phyloP scores from a whole-genome alignment of 2,113 vertebrate genomes.

The Heterotis niloticus region DNA sequence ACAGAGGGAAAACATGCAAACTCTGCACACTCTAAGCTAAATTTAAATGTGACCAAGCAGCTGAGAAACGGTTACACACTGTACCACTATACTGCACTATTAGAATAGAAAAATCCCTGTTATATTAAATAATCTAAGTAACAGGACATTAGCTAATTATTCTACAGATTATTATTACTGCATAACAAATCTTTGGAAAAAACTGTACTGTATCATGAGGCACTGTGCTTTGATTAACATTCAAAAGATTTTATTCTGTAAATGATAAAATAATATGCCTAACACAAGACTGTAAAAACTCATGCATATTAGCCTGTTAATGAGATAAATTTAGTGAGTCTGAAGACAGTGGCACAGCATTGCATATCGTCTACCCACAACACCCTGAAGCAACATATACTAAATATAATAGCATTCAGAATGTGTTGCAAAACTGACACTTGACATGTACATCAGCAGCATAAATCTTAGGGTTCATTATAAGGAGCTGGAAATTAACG shows the following conservation, averaged over 20 bases:
- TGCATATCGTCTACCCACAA: background rate
- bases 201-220: background rate
- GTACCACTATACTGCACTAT: no score
- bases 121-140: no score
- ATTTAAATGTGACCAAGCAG: no score
- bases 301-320: background rate
- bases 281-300: background rate
- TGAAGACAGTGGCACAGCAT: background rate
- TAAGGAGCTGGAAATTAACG: background rate
- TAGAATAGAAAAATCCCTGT: no score
- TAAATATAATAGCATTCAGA: conserved; percentile 2
- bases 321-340: background rate
- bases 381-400: background rate
- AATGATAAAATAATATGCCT: background rate
- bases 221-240: background rate
- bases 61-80: no score
- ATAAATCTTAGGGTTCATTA: background rate
- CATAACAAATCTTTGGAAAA: background rate
- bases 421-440: no score
- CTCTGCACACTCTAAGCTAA: no score
- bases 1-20: no score
- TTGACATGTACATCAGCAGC: no score
- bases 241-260: background rate
- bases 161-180: no score
- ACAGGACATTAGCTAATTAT: background rate